These are phyloP conservation scores for Acrocyrtus sp. DNA, from an alignment of 2,888 invertebrate genomes.

Conservation along the genomic window DNA sequence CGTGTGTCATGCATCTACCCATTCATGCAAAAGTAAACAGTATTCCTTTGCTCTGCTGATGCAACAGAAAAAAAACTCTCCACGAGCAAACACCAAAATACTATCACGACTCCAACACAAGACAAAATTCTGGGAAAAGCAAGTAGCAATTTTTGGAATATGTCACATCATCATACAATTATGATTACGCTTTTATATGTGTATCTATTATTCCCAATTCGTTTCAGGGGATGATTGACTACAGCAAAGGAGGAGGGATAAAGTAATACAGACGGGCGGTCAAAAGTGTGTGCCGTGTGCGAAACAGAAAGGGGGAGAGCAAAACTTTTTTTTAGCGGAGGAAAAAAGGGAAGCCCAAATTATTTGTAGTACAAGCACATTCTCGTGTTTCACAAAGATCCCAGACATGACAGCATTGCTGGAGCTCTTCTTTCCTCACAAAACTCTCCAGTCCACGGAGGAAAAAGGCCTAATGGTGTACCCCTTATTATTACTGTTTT, in stretches of 20 bases:
- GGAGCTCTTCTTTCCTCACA: no score
- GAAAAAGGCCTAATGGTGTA: constrained; percentile 3
- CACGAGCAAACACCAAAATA: no score
- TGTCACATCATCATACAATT: neutral
- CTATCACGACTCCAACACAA: no score
- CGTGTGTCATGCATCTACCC: constrained; percentile 5
- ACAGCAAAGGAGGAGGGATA: no score
- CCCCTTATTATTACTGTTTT: constrained; percentile 3
- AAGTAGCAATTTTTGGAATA: neutral
- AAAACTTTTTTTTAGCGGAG: neutral
- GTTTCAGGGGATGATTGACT: neutral
- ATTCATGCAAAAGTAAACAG: constrained; percentile 21
- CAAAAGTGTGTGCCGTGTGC: no score
- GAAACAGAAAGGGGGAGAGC: no score
- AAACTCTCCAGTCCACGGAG: neutral
- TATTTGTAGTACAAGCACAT: constrained; percentile 23
- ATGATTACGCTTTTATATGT: no score
- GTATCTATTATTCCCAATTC: neutral
- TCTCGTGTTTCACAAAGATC: constrained; percentile 29
- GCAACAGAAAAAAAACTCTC: neutral
- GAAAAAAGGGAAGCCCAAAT: constrained; percentile 16
- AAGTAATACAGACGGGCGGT: no score
- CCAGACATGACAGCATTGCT: neutral
- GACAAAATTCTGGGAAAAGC: neutral
- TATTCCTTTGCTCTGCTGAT: no score